Percentiles rank a stretch among this genome's conserved stretches.
phyloP scores from a whole-genome alignment of 2,113 vertebrate species.

The Cacatua alba region DNA sequence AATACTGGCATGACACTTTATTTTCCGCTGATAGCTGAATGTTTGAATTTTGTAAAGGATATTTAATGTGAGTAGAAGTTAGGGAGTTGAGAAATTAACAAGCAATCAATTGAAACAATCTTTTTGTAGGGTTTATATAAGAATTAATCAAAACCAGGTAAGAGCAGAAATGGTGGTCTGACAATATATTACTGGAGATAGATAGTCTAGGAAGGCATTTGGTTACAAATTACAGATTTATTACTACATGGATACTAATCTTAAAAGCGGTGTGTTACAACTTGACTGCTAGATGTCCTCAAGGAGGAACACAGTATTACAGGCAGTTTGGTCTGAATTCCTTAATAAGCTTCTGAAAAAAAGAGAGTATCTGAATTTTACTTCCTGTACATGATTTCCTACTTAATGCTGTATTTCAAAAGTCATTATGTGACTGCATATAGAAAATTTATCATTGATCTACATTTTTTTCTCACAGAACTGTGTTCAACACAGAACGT shows the following conservation, averaged over 20 bases:
- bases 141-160: not conserved
- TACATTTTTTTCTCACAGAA: not conserved
- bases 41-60: not conserved
- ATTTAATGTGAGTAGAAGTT: not conserved
- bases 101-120: not conserved
- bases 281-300: rapidly evolving
- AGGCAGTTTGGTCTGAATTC: not conserved
- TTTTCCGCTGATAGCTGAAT: not conserved
- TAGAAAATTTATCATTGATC: not conserved
- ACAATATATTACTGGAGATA: not conserved
- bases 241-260: not conserved
- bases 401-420: not conserved
- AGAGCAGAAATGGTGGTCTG: not conserved
- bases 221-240: not conserved
- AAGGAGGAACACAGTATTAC: not conserved
- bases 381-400: not conserved
- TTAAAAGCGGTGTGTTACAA: not conserved
- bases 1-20: not conserved
- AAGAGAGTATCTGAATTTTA: not conserved
- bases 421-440: not conserved
- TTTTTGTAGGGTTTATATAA: not conserved
- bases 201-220: not conserved
- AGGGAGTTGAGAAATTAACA: not conserved
- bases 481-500: not conserved
- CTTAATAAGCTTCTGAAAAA: not conserved